These are phyloP conservation scores for Drosophila meridionalis DNA, from an alignment of 2,888 invertebrate species.

Conservation along the genomic window DNA sequence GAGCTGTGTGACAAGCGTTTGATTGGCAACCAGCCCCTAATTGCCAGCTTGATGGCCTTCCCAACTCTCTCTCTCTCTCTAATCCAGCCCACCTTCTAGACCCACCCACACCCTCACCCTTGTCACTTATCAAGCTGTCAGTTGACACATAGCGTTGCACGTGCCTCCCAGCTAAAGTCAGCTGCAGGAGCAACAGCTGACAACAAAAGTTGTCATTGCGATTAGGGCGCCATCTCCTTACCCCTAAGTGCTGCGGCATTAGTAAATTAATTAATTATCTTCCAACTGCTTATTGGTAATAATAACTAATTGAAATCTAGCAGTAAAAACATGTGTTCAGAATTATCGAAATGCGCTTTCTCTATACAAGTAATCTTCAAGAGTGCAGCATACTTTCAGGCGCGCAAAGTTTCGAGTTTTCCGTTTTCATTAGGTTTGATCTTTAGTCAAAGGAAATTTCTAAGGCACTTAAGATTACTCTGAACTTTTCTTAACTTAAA, in stretches of 20 bases:
- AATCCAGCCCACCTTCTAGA: background rate
- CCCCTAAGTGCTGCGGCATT: background rate
- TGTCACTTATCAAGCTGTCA: constrained; percentile 12
- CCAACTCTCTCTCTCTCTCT: background rate
- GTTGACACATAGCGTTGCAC: constrained; percentile 36
- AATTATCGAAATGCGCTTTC: background rate
- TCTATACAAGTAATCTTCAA: background rate
- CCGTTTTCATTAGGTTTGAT: background rate
- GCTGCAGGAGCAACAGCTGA: background rate
- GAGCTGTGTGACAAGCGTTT: constrained; percentile 37
- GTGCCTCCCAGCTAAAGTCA: constrained; percentile 14
- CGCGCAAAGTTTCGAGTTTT: background rate
- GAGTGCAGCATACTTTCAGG: background rate
- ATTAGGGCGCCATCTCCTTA: constrained; percentile 7
- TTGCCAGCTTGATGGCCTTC: constrained; percentile 25
- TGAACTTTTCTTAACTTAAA: background rate
- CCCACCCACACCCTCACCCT: background rate
- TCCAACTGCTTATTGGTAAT: background rate
- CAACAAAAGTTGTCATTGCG: constrained; percentile 6
- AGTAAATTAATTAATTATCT: constrained; percentile 1
- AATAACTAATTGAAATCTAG: constrained; percentile 5
- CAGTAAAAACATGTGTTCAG: background rate
- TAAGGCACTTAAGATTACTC: background rate
- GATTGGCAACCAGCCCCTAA: constrained; percentile 47
- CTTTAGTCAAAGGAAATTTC: background rate